Conservation (phyloP, 1,140 invertebrate genomes). For the Plectus sambesii region DNA sequence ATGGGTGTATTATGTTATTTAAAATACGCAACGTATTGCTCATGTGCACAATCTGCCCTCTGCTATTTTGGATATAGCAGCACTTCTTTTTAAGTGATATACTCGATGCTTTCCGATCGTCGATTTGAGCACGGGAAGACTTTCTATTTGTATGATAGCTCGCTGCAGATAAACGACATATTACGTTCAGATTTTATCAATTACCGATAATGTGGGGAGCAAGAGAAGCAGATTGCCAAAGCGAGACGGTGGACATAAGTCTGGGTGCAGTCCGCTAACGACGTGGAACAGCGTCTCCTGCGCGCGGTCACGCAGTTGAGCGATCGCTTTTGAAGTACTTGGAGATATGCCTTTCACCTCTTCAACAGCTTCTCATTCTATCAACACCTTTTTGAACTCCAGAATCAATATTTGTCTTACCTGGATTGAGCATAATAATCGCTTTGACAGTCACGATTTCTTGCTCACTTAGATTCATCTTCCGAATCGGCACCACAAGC, state of each 20-base stretch:
- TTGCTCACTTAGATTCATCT: constrained; percentile 40
- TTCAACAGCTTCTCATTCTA: constrained; percentile 18
- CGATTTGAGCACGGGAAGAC: no score
- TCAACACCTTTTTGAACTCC: constrained; percentile 13
- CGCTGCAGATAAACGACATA: no score
- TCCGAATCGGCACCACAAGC: constrained; percentile 36
- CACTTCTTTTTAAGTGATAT: no score
- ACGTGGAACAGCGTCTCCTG: constrained; percentile 46
- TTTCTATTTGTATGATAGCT: no score
- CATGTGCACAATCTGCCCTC: no score
- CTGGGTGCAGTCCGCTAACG: constrained; percentile 42
- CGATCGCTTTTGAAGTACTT: constrained; percentile 31
- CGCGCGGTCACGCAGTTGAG: constrained; percentile 36
- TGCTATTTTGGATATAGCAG: no score
- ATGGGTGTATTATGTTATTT: no score
- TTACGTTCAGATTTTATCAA: no score
- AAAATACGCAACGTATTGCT: no score
- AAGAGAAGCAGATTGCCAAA: constrained; percentile 38
- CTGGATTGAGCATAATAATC: constrained; percentile 45
- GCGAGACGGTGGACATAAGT: constrained; percentile 34
- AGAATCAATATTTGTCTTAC: constrained; percentile 21
- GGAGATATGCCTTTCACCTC: constrained; percentile 41
- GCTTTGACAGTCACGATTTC: constrained; percentile 44
- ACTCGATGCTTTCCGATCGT: no score
- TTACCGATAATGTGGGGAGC: constrained; percentile 35